Evolutionary conservation across 1,140 invertebrate genomes (phyloP).

Genomic region (Adelges cooleyi): DNA sequence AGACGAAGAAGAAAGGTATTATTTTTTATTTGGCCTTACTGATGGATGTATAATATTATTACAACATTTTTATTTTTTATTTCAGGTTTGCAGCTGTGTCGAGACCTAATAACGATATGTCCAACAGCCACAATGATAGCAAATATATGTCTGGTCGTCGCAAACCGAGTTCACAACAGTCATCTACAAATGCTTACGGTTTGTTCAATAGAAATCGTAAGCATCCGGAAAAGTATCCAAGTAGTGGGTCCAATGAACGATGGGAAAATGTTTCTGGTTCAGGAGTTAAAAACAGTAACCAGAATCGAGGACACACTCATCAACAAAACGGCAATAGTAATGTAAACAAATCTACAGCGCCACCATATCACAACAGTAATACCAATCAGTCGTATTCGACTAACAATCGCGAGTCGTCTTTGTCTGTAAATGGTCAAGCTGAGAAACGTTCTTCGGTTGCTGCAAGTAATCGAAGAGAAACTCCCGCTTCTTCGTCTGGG

Average conservation of each 20-base stretch:
- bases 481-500: not conserved
- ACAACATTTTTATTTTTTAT: not conserved
- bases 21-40: not conserved
- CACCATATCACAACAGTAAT: conserved; percentile 19
- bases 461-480: conserved; percentile 11
- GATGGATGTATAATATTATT: no score
- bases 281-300: conserved; percentile 15
- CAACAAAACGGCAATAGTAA: conserved; percentile 22
- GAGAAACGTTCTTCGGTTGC: conserved; percentile 16
- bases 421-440: conserved; percentile 10
- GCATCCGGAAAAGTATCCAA: conserved; percentile 19
- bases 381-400: conserved; percentile 16
- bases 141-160: conserved; percentile 16
- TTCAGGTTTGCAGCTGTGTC: conserved; percentile 20
- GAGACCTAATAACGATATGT: not conserved
- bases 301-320: conserved; percentile 16
- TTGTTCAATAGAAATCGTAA: conserved; percentile 19
- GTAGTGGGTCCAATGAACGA: conserved; percentile 20
- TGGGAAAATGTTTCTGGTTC: conserved; percentile 24
- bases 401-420: conserved; percentile 7
- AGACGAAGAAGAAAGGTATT: conserved; percentile 62
- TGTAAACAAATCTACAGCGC: conserved; percentile 2
- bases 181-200: conserved; percentile 8
- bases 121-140: conserved; percentile 13
- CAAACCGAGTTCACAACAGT: conserved; percentile 19